Conservation (phyloP, 2,797 vertebrate genomes). For the Schizopygopsis malacanthus region DNA sequence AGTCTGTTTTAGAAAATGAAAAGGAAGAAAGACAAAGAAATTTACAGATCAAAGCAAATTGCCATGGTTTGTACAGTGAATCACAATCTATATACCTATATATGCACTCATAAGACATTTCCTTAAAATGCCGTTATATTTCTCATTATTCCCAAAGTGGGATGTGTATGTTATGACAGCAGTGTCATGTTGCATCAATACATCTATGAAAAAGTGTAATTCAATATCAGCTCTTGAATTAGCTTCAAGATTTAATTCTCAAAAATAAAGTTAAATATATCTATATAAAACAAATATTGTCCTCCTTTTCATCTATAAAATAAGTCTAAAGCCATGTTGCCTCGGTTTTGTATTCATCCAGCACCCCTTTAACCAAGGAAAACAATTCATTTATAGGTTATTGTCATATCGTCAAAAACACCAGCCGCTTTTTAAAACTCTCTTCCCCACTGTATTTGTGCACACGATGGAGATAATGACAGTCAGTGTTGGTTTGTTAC, state of each 20-base stretch:
- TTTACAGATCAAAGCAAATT: slow-evolving; percentile 73
- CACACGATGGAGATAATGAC: slow-evolving; percentile 38
- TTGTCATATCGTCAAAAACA: slow-evolving; percentile 71
- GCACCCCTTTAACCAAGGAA: slow-evolving; percentile 60
- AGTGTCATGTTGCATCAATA: slow-evolving; percentile 82
- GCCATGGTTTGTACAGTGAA: slow-evolving; percentile 84
- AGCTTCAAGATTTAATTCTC: slow-evolving; percentile 84
- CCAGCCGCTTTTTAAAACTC: slow-evolving; percentile 55
- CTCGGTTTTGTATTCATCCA: slow-evolving; percentile 73
- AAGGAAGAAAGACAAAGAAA: slow-evolving; percentile 71
- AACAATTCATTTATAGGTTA: slow-evolving; percentile 71
- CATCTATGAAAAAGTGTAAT: slow-evolving; percentile 73
- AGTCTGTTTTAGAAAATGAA: slow-evolving; percentile 74
- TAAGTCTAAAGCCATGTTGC: slow-evolving; percentile 87
- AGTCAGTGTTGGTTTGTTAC: slow-evolving; percentile 62
- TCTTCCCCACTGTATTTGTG: slow-evolving; percentile 41
- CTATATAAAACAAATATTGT: slow-evolving; percentile 75
- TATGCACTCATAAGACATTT: slow-evolving; percentile 79
- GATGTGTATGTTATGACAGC: slow-evolving; percentile 70
- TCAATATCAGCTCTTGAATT: slow-evolving; percentile 79
- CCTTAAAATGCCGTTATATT: slow-evolving; percentile 75
- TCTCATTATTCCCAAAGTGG: slow-evolving; percentile 71
- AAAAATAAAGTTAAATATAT: slow-evolving; percentile 85
- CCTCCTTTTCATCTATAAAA: slow-evolving; percentile 81
- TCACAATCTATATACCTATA: slow-evolving; percentile 82